Evolutionary conservation across 2,797 vertebrate genomes (phyloP).

Genomic region (Lepus oiostolus): DNA sequence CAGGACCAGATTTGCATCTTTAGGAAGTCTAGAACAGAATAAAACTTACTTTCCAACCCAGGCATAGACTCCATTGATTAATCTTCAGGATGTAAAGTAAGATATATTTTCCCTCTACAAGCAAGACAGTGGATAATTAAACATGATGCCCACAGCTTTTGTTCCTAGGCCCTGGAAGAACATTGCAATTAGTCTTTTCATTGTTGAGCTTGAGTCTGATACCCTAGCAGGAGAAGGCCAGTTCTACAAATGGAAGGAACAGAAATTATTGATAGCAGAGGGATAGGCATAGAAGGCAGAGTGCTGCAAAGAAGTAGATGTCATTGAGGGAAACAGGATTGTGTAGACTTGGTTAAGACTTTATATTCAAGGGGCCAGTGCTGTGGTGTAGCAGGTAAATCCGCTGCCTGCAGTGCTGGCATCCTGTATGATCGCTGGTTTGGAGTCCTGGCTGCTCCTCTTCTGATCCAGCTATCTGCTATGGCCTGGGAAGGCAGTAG

Average conservation of each 20-base stretch:
- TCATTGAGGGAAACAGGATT: background rate
- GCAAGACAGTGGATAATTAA: slow-evolving; percentile 49
- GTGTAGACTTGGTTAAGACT: background rate
- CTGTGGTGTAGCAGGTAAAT: too few relatives aligned
- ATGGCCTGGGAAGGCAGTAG: too few relatives aligned
- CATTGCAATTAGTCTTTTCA: slow-evolving; percentile 61
- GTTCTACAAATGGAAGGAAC: background rate
- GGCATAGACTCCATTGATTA: slow-evolving; percentile 9
- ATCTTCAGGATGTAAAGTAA: slow-evolving; percentile 23
- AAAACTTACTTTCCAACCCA: slow-evolving; percentile 43
- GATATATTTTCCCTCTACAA: slow-evolving; percentile 8
- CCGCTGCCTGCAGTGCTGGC: too few relatives aligned
- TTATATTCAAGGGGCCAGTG: background rate
- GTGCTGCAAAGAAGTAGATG: background rate
- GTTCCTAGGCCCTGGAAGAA: background rate
- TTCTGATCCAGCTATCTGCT: too few relatives aligned
- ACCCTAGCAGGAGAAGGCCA: background rate
- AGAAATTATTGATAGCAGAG: background rate
- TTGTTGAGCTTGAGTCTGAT: slow-evolving; percentile 21
- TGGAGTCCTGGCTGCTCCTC: too few relatives aligned
- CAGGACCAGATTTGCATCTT: slow-evolving; percentile 40
- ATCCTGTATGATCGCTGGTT: too few relatives aligned
- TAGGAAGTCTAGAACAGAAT: slow-evolving; percentile 23
- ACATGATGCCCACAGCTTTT: slow-evolving; percentile 14
- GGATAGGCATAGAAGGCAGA: background rate